These are phyloP conservation scores for Tachystola acroxantha DNA, from an alignment of 2,888 invertebrate species.

Conservation along the genomic window DNA sequence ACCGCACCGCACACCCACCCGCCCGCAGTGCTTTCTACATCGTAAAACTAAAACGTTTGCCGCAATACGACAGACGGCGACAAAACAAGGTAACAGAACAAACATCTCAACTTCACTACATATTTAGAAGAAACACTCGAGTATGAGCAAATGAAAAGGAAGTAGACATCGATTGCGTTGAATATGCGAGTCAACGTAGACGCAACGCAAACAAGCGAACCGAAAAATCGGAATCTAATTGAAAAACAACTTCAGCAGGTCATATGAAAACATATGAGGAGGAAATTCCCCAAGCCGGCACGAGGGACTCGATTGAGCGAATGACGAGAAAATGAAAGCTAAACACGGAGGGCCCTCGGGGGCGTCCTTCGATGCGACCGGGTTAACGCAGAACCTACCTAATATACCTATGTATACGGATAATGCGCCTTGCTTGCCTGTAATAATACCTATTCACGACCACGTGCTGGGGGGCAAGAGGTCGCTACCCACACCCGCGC, in stretches of 20 bases:
- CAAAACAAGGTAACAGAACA: too few species aligned
- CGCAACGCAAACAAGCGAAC: neutral
- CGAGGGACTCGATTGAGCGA: conserved; percentile 21
- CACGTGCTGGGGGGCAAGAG: conserved; percentile 38
- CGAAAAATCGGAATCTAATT: conserved; percentile 7
- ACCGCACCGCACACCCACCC: conserved; percentile 16
- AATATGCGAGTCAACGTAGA: conserved; percentile 12
- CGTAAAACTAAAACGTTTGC: conserved; percentile 12
- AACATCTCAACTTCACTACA: too few species aligned
- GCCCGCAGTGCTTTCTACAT: conserved; percentile 7
- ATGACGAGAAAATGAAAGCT: conserved; percentile 37
- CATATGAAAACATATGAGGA: conserved; percentile 8
- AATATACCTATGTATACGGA: conserved; percentile 6
- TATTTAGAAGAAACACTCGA: too few species aligned
- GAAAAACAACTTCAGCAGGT: conserved; percentile 10
- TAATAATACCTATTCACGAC: conserved; percentile 15
- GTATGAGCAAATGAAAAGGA: too few species aligned
- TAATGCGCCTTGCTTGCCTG: conserved; percentile 6
- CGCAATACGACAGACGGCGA: too few species aligned
- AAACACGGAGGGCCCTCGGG: conserved; percentile 31
- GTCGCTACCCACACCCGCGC: conserved; percentile 29
- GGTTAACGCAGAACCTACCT: conserved; percentile 3
- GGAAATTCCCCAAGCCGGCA: conserved; percentile 17
- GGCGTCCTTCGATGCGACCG: conserved; percentile 9
- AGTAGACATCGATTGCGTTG: too few species aligned